Conservation (phyloP, 1,140 invertebrate genomes). For the Paracyclopina nana region DNA sequence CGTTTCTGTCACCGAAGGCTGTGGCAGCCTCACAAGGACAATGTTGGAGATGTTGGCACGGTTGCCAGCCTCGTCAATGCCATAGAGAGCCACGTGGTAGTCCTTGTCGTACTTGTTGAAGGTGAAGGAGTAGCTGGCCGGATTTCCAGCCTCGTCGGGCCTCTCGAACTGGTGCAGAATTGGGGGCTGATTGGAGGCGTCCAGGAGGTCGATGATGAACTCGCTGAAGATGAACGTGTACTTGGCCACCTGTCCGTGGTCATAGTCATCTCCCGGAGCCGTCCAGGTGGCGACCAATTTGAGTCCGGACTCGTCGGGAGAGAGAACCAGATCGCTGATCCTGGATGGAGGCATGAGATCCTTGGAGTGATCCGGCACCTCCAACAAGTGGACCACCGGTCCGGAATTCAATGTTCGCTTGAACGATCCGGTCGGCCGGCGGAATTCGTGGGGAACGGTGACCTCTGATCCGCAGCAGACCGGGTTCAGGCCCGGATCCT, state of each 20-base stretch:
- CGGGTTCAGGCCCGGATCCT: background rate
- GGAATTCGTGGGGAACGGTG: slow-evolving; percentile 17
- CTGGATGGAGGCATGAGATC: slow-evolving; percentile 24
- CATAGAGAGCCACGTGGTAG: slow-evolving; percentile 8
- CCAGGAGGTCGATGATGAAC: background rate
- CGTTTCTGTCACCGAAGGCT: background rate
- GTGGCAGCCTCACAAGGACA: background rate
- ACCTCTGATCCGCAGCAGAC: slow-evolving; percentile 20
- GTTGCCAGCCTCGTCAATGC: slow-evolving; percentile 14
- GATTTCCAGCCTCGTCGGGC: background rate
- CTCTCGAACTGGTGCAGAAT: background rate
- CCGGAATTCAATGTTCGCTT: slow-evolving; percentile 12
- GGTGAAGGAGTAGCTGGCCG: background rate
- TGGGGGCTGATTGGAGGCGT: background rate
- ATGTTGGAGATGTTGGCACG: slow-evolving; percentile 11
- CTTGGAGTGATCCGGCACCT: slow-evolving; percentile 11
- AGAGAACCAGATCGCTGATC: slow-evolving; percentile 23
- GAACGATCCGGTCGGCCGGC: slow-evolving; percentile 19
- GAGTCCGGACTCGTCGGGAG: slow-evolving; percentile 19
- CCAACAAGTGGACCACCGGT: slow-evolving; percentile 8
- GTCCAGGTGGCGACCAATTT: slow-evolving; percentile 23
- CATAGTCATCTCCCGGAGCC: slow-evolving; percentile 24
- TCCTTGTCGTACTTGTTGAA: background rate
- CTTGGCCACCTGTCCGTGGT: slow-evolving; percentile 19
- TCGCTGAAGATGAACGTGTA: slow-evolving; percentile 10